phyloP scores from a whole-genome alignment of 23 tunicate species.

The Diplosoma virens region DNA sequence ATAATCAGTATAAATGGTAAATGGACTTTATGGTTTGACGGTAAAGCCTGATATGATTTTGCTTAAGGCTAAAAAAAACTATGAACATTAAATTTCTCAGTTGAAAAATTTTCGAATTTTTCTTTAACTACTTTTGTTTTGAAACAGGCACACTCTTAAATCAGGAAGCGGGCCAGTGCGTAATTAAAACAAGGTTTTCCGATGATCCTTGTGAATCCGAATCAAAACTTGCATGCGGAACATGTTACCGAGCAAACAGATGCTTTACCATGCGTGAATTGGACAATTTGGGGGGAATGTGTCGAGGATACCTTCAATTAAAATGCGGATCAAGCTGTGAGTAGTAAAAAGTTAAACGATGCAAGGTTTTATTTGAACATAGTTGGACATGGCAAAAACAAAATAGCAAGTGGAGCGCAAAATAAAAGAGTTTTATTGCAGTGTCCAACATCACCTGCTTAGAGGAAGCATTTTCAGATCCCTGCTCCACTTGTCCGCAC shows the following conservation, averaged over 20 bases:
- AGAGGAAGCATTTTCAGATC: conserved; percentile 3
- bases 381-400: background rate
- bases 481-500: conserved; percentile 14
- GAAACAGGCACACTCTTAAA: background rate
- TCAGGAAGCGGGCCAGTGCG: conserved; percentile 20
- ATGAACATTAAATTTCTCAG: no score
- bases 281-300: conserved; percentile 12
- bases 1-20: no score
- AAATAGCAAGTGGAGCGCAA: background rate
- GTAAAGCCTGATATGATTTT: no score
- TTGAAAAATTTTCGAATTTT: no score
- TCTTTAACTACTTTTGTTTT: no score
- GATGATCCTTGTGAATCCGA: conserved; percentile 15
- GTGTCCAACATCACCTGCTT: conserved; percentile 5
- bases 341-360: background rate
- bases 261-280: conserved; percentile 6
- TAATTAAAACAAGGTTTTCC: background rate
- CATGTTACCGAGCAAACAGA: conserved; percentile 17
- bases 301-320: conserved; percentile 5
- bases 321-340: conserved; percentile 5
- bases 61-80: no score
- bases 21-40: no score
- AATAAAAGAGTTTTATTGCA: background rate
- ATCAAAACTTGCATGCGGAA: background rate
- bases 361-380: background rate